A percentile compares a stretch with the other conserved stretches of the same genome.
Conservation (phyloP, 1,140 invertebrate species). For the Gerris buenoi region DNA sequence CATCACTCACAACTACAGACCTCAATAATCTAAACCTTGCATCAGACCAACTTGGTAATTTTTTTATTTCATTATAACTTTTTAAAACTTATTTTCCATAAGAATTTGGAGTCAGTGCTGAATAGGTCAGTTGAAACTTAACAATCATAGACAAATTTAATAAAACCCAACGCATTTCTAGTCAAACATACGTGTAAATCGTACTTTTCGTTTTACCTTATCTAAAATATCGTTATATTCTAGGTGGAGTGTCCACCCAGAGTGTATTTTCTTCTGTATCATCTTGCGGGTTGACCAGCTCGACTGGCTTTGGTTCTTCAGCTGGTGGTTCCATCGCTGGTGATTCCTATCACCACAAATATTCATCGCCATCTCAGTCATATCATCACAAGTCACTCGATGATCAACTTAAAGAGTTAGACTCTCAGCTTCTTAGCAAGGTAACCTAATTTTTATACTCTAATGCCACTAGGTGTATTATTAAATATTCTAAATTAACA, state of each 20-base stretch:
- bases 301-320: slow-evolving; percentile 38
- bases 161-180: too few species aligned
- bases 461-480: too few species aligned
- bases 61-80: too few species aligned
- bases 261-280: slow-evolving; percentile 24
- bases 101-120: too few species aligned
- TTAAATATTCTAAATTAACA: too few species aligned
- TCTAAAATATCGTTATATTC: neutral
- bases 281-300: slow-evolving; percentile 19
- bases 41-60: slow-evolving; percentile 34
- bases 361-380: slow-evolving; percentile 37
- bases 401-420: slow-evolving; percentile 65
- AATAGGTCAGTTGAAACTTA: too few species aligned
- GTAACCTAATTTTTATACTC: too few species aligned
- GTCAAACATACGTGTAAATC: too few species aligned
- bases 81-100: too few species aligned
- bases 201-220: too few species aligned
- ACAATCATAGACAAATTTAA: too few species aligned
- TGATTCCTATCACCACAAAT: slow-evolving; percentile 24
- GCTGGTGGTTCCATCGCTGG: slow-evolving; percentile 11
- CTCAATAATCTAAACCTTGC: slow-evolving; percentile 34
- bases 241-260: slow-evolving; percentile 24
- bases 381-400: slow-evolving; percentile 62
- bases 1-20: slow-evolving; percentile 31
- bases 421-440: slow-evolving; percentile 53